A percentile compares a stretch with the other conserved stretches of the same genome.
Evolutionary conservation across 2,888 invertebrate species (phyloP).

Genomic region (Stenolophus ochropezus): DNA sequence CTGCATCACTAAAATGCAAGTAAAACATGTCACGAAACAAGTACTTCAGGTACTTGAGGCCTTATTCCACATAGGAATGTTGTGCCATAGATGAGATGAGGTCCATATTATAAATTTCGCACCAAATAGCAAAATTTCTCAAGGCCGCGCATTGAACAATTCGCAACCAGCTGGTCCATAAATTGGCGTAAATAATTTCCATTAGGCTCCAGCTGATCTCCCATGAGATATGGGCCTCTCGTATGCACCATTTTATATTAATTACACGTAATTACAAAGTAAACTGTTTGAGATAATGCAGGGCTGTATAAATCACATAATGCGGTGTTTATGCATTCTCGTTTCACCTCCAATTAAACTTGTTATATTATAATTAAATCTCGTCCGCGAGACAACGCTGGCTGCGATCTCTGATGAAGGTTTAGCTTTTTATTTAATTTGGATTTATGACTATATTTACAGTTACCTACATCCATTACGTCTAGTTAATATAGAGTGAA

Average conservation of each 20-base stretch:
- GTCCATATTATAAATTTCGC: too few species aligned
- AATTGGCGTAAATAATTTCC: constrained; percentile 13
- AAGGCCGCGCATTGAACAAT: too few species aligned
- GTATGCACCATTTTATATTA: constrained; percentile 59
- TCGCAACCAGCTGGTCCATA: constrained; percentile 5
- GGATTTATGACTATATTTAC: constrained; percentile 39
- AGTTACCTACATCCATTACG: constrained; percentile 7
- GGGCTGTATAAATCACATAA: constrained; percentile 47
- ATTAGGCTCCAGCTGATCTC: constrained; percentile 5
- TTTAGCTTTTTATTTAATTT: constrained; percentile 28
- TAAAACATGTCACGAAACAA: too few species aligned
- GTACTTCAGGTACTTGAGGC: too few species aligned
- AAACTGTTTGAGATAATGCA: constrained; percentile 54
- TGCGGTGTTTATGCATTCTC: constrained; percentile 31
- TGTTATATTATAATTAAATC: constrained; percentile 60
- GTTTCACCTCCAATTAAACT: constrained; percentile 52
- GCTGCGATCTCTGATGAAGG: constrained; percentile 31
- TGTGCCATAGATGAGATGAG: too few species aligned
- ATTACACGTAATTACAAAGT: constrained; percentile 58
- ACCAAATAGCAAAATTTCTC: too few species aligned
- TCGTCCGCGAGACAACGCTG: constrained; percentile 7
- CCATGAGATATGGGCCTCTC: constrained; percentile 50
- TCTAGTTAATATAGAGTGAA: constrained; percentile 4
- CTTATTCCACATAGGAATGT: too few species aligned
- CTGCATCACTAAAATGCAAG: too few species aligned